Conservation (phyloP, 1,140 invertebrate genomes). For the Wasmannia auropunctata region DNA sequence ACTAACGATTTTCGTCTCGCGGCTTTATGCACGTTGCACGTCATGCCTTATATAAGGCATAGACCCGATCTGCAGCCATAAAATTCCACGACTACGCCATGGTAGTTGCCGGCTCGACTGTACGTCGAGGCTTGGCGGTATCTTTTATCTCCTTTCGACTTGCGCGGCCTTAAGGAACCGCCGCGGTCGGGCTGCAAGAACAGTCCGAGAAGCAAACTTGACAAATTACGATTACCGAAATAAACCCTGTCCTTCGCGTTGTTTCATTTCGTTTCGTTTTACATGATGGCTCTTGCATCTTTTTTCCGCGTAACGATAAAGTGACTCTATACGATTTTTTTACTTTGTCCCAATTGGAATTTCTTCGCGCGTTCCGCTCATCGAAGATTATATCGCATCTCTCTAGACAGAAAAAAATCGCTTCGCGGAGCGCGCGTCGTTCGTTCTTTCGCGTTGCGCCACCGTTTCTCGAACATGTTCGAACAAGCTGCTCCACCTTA, state of each 20-base stretch:
- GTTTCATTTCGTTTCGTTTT: not conserved
- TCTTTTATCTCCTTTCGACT: conserved; percentile 37
- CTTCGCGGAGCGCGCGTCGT: not conserved
- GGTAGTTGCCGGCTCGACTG: conserved; percentile 35
- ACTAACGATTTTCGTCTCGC: not conserved
- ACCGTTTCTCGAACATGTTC: conserved; percentile 28
- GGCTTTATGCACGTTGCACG: not conserved
- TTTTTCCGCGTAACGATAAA: not conserved
- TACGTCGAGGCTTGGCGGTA: conserved; percentile 38
- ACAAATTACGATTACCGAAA: conserved; percentile 30
- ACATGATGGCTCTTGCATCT: no score
- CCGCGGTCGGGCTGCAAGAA: not conserved
- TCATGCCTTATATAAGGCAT: not conserved
- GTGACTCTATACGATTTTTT: no score
- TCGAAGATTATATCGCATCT: not conserved
- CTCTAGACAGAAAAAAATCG: not conserved
- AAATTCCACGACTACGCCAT: conserved; percentile 20
- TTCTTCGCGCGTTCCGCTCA: not conserved
- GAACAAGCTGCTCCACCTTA: conserved; percentile 21
- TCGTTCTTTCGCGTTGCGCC: not conserved
- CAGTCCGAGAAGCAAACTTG: conserved; percentile 25
- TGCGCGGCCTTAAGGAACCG: conserved; percentile 36
- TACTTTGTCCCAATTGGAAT: not conserved
- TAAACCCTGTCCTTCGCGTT: not conserved
- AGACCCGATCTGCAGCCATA: not conserved